Evolutionary conservation across 2,113 vertebrate species (phyloP).

Genomic region (Lonchura striata): DNA sequence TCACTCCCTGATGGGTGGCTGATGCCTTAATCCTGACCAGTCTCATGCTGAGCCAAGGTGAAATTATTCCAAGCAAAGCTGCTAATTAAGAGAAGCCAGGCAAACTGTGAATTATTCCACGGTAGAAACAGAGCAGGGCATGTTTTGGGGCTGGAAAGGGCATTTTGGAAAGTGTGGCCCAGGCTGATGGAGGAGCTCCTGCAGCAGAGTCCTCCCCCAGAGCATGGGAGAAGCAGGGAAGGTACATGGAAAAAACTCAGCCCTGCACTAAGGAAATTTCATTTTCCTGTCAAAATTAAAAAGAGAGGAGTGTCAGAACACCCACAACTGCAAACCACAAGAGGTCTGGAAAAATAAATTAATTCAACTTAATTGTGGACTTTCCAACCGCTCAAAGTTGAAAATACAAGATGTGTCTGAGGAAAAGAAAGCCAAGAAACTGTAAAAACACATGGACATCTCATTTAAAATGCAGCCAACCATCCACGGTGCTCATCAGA

Average conservation of each 20-base stretch:
- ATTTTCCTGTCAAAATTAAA: background rate
- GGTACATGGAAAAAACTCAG: background rate
- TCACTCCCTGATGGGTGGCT: accelerated
- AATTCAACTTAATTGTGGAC: background rate
- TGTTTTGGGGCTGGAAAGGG: background rate
- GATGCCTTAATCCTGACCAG: background rate
- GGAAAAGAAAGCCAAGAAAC: background rate
- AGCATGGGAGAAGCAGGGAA: accelerated
- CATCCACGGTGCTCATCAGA: background rate
- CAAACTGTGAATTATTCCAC: background rate
- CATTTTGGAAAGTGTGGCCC: accelerated
- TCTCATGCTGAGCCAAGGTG: background rate
- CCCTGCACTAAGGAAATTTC: accelerated
- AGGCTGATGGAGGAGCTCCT: background rate
- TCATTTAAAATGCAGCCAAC: background rate
- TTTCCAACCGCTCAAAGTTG: background rate
- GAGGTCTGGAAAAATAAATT: background rate
- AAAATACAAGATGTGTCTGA: background rate
- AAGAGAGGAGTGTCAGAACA: background rate
- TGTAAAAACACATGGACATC: background rate
- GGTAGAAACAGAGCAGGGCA: background rate
- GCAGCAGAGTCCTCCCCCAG: background rate
- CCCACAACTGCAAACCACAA: background rate
- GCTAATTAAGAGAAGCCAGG: background rate
- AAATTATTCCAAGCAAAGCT: background rate